Base-by-base conservation (phyloP, 2,113 vertebrate species). In the Istiophorus platypterus region DNA sequence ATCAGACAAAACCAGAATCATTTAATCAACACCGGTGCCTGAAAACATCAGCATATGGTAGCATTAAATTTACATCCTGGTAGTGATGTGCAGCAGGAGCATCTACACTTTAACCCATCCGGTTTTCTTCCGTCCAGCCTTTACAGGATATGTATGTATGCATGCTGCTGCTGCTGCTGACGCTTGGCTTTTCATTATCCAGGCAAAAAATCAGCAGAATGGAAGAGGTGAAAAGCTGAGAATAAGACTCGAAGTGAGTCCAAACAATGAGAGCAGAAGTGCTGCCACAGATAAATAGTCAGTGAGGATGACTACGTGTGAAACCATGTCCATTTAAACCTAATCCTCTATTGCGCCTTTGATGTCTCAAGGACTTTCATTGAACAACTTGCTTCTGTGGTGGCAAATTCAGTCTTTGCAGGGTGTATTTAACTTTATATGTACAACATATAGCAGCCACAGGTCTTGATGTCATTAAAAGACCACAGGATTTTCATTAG, bases 11-110 rank as follows among this genome's bases (percentile, higher is more conserved):
- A 76, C 62, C n/a, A 20, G 27, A 75, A 73, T 85, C 82, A 85
- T 85, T 92, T 87, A 80, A 90, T 91, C 86, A 81, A 49, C 71
- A 9, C 52, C 1, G 63, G 47, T 24, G 79, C 79, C 65, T 70
- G 82, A 42, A 83, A 84, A 72, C 85, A 76, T 72, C 67, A 59
- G 73, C 88, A 86, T 86, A 84, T 85, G 88, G 86, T 9, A 47
- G 85, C 45, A 80, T 91, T 89, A 82, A 80, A 88, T 87, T 71
- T 81, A 69, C 84, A 89, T 86, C 42, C 57, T 20, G 57, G 76
- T 66, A 65, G 77, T 57, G 77, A 86, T 51, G 73, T 70, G 90
- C 66, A 45, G 76, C 57, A 31, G n/a, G 41, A 61, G 84, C 31
- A n/a, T 52, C 45, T 76, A 27, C 31, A 72, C 61, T 59, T 52